phyloP scores from a whole-genome alignment of 2,888 invertebrate genomes.

The Ophioninae sp. region DNA sequence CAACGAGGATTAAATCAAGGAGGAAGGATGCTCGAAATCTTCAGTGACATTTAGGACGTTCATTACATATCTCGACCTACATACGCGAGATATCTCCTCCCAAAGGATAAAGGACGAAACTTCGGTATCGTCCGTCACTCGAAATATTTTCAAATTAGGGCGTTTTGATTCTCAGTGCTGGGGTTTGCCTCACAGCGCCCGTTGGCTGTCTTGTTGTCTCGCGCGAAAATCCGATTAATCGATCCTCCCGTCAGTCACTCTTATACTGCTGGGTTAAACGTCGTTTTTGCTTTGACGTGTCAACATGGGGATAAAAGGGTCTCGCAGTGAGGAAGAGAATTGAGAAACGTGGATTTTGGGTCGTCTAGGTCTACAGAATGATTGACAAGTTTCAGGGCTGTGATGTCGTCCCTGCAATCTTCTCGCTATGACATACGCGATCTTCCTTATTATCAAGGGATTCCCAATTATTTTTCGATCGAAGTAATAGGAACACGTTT shows the following conservation, averaged over 20 bases:
- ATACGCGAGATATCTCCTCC: not conserved
- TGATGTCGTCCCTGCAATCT: too few species aligned
- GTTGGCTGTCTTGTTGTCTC: slow-evolving; percentile 51
- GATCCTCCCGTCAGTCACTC: slow-evolving; percentile 51
- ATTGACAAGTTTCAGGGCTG: too few species aligned
- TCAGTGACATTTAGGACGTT: not conserved
- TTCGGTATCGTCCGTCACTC: too few species aligned
- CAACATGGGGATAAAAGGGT: slow-evolving; percentile 38
- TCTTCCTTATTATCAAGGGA: too few species aligned
- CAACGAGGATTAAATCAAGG: not conserved
- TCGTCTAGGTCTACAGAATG: too few species aligned
- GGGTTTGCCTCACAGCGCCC: slow-evolving; percentile 13
- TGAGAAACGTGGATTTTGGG: slow-evolving; percentile 2
- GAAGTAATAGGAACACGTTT: too few species aligned
- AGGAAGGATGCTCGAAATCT: not conserved
- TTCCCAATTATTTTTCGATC: too few species aligned
- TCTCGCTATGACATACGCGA: too few species aligned
- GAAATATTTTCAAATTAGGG: not conserved
- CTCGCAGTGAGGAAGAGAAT: slow-evolving; percentile 12
- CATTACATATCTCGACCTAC: slow-evolving; percentile 1
- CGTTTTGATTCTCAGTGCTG: slow-evolving; percentile 15
- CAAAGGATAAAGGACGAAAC: not conserved
- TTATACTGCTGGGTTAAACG: slow-evolving; percentile 49
- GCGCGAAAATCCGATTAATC: slow-evolving; percentile 64
- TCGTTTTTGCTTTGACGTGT: slow-evolving; percentile 55